Evolutionary conservation across 2,797 vertebrate species (phyloP), one percentile per base, ranked within the genome.

Genomic region (Rhabdomys pumilio): DNA sequence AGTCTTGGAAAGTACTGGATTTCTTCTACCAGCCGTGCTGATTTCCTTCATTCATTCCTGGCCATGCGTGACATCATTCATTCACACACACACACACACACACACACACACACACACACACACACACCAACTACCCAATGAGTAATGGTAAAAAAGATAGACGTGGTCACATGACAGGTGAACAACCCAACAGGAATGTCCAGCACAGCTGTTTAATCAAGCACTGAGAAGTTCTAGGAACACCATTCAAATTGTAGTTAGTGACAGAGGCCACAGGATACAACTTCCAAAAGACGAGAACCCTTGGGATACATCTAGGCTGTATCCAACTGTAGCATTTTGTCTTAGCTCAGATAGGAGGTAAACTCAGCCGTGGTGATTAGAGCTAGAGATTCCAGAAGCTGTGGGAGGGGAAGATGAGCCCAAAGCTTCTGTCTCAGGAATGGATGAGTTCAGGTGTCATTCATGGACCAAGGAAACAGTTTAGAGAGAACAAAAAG

Each of bases 41-140:
- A 89, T 88, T 95, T 85, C 84, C 53, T 77, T 83, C 41, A 44
- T 76, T 76, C 75, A 76, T 73, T 72, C 69, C n/a, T 38, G n/a
- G 17, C 69, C 69, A 72, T 72, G n/a, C n/a, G 38, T 20, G 41
- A 94, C 81, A n/a, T 55, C 81, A 53, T 53, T 53, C 24, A 38
- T 44, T 77, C 72, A 41, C 12, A 12, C 65, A 38, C 31, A n/a
- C 4, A 31, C 67, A n/a, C 69, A 72, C 69, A 19, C 34, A 44
- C 44, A 44, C n/a, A n/a, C n/a, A n/a, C 22, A 38, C 44, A 77
- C 72, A 41, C 4, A 12, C 65, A 38, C 31, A n/a, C 4, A 31
- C 67, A n/a, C 69, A 72, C 69, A 19, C 34, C 67, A 34, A n/a
- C 80, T 93, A 0, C 29, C 26, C 47, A 34, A 17, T 47, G 75